Evolutionary conservation across 2,888 invertebrate species (phyloP), one percentile per base, ranked within the genome.

Genomic region (Bombylius discolor): DNA sequence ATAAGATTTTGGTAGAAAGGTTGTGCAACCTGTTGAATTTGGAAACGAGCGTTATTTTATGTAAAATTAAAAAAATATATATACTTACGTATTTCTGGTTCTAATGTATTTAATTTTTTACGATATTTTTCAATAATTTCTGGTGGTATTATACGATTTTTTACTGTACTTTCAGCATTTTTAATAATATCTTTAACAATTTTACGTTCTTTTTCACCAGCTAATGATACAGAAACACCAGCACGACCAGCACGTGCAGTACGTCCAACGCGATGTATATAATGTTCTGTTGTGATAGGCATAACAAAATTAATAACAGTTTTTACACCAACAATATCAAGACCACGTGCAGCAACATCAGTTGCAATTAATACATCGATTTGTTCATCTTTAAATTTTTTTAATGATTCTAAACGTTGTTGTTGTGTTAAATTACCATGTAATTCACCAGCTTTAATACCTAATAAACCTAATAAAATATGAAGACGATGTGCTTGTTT

Each of bases 351-450:
- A 1, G 95, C 95, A 46, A 96, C 86, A 75, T 96, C 96, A 0
- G 96, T 96, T 0, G 94, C 94, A 51, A 95, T 82, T n/a, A 96
- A 75, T n/a, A 91, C 81, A 68, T 91, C 90, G 5, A 84, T 84
- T 67, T 81, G 81, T 65, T 89, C 88, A 9, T 90, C 87, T 68
- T 89, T 92, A 73, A 97, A 97, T 63, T 85, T 83, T 62, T 85
- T 83, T 44, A 97, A 77, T 1, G 93, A 88, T 65, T 96, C 94
- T 62, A 97, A 74, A 58, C 97, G 85, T 72, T 95, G 94, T 0
- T 91, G 89, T 73, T 99, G 99, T n/a, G 90, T 89, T 34, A 99
- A 77, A 66, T 96, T 94, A 0, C 98, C 96, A 70, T 99, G 99
- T 52, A 99, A 79, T 71, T 99, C 98, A 0, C 76, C 78, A 36